These are phyloP conservation scores for Phenacoccus solenopsis DNA, from an alignment of 1,140 invertebrate species.

Conservation along the genomic window DNA sequence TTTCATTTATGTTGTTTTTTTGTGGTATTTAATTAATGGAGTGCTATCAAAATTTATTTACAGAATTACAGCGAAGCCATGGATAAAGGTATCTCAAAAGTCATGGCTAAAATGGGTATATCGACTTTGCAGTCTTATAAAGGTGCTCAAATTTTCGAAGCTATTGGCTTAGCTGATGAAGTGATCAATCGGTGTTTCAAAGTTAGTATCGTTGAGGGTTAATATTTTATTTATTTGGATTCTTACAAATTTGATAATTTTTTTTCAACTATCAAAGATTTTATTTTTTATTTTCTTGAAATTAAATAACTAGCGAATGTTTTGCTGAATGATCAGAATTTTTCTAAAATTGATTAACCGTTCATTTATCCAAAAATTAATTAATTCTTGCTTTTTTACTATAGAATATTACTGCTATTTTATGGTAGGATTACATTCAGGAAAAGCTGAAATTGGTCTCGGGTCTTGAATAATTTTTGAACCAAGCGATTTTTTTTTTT, in stretches of 20 bases:
- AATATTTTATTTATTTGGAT: too few relatives aligned
- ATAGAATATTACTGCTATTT: too few relatives aligned
- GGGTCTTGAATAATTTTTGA: too few relatives aligned
- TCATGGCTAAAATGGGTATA: slow-evolving; percentile 99
- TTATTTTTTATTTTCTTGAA: background rate
- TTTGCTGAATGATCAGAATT: too few relatives aligned
- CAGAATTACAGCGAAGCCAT: slow-evolving; percentile 56
- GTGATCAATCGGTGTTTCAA: slow-evolving; percentile 92
- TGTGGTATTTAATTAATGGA: slow-evolving; percentile 3
- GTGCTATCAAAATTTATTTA: slow-evolving; percentile 20
- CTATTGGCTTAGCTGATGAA: slow-evolving; percentile 83
- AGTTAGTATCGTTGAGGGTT: slow-evolving; percentile 31
- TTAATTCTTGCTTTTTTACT: too few relatives aligned
- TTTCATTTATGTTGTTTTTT: background rate
- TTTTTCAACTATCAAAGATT: too few relatives aligned
- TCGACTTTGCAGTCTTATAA: slow-evolving; percentile 99
- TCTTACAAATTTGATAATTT: background rate
- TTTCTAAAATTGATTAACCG: too few relatives aligned
- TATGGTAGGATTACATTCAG: too few relatives aligned
- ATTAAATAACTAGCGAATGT: slow-evolving; percentile 30
- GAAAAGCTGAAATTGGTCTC: too few relatives aligned
- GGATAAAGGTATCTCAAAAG: slow-evolving; percentile 69
- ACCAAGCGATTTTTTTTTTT: too few relatives aligned
- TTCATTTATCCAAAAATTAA: too few relatives aligned
- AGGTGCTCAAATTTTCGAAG: slow-evolving; percentile 98